These are phyloP conservation scores for Ceratoteleas bidentatus DNA, from an alignment of 1,140 invertebrate genomes.

Conservation along the genomic window DNA sequence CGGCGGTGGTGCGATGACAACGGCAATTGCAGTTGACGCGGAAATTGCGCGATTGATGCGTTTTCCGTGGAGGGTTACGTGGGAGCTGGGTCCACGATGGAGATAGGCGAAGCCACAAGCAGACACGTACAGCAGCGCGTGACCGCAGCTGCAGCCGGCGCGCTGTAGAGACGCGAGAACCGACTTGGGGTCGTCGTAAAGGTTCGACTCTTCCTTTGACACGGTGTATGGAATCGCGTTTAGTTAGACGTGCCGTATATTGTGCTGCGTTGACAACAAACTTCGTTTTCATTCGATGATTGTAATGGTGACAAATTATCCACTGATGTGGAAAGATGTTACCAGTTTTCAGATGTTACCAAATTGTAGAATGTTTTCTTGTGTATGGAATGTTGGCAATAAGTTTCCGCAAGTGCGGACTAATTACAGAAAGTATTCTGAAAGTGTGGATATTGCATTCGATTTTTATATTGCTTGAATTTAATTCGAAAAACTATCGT, in stretches of 20 bases:
- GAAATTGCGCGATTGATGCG: conserved; percentile 79
- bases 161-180: conserved; percentile 76
- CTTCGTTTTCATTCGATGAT: conserved; percentile 78
- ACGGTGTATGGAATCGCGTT: conserved; percentile 77
- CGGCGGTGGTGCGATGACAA: conserved; percentile 69
- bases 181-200: conserved; percentile 80
- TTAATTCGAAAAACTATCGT: too few species aligned
- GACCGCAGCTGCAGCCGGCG: conserved; percentile 67
- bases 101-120: conserved; percentile 69
- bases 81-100: conserved; percentile 62
- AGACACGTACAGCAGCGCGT: conserved; percentile 66
- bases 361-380: too few species aligned
- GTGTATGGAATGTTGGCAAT: too few species aligned
- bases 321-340: conserved; percentile 31
- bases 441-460: too few species aligned
- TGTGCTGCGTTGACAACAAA: conserved; percentile 73
- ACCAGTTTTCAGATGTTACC: too few species aligned
- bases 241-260: conserved; percentile 80
- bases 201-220: conserved; percentile 79
- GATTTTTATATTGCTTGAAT: too few species aligned
- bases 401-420: too few species aligned
- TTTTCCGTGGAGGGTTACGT: conserved; percentile 65
- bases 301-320: conserved; percentile 60
- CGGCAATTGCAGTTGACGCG: conserved; percentile 76
- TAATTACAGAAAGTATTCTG: too few species aligned